Conservation (phyloP, 2,113 vertebrate genomes). For the Xiphophorus hellerii region DNA sequence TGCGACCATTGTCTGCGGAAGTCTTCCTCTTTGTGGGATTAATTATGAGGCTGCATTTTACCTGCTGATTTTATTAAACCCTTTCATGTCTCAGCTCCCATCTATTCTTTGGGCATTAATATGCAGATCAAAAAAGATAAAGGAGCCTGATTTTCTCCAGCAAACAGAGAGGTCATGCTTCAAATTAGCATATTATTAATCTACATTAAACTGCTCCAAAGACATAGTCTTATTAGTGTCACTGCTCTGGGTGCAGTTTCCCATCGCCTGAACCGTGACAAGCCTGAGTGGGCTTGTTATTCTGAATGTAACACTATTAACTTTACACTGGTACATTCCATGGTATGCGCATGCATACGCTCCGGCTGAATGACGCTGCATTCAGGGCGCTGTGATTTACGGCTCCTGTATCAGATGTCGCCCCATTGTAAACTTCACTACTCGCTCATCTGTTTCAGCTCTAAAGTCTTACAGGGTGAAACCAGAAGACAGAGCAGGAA, state of each 20-base stretch:
- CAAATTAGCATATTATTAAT: slow-evolving; percentile 77
- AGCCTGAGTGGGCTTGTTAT: slow-evolving; percentile 69
- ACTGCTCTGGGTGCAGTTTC: slow-evolving; percentile 54
- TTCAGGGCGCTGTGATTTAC: slow-evolving; percentile 52
- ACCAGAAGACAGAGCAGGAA: slow-evolving; percentile 43
- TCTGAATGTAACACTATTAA: slow-evolving; percentile 68
- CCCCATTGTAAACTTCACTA: slow-evolving; percentile 41
- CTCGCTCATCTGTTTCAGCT: slow-evolving; percentile 59
- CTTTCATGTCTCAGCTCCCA: slow-evolving; percentile 75
- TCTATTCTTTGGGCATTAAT: slow-evolving; percentile 75
- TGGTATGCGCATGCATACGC: slow-evolving; percentile 50
- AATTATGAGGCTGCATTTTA: slow-evolving; percentile 72
- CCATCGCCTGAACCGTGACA: slow-evolving; percentile 50
- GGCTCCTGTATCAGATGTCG: slow-evolving; percentile 39
- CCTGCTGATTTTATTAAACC: slow-evolving; percentile 77
- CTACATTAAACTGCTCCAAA: slow-evolving; percentile 76
- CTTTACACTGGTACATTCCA: slow-evolving; percentile 65
- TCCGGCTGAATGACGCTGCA: slow-evolving; percentile 15
- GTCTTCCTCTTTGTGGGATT: slow-evolving; percentile 66
- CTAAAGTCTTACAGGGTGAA: slow-evolving; percentile 44
- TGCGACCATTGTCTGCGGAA: slow-evolving; percentile 67
- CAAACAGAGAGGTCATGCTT: slow-evolving; percentile 76
- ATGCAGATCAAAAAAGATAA: slow-evolving; percentile 72
- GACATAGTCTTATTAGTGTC: slow-evolving; percentile 69
- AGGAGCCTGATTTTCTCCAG: slow-evolving; percentile 64